Base-by-base conservation (phyloP, 2,113 vertebrate genomes). In the Leptobrachium ailaonicum region DNA sequence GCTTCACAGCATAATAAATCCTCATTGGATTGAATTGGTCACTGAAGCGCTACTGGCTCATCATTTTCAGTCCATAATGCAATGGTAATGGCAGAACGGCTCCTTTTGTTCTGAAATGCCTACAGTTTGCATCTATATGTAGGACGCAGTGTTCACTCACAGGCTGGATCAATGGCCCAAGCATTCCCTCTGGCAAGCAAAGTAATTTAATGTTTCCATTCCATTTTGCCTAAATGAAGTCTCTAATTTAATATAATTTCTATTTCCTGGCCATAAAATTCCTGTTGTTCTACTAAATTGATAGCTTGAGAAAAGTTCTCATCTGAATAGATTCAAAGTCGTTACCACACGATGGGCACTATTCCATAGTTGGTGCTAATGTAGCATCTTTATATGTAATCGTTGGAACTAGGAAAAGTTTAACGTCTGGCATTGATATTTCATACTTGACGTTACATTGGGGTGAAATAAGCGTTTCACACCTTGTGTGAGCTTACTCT, bases 131-230 rank as follows among this genome's bases (percentile, higher is more conserved):
- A 75, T 69, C 64, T 66, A 81, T 74, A 66, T 43, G 58, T 42
- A 50, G 66, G 32, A 63, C 67, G 58, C 47, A 44, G 40, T 44
- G 60, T 66, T 79, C 69, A 66, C 2, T 56, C 69, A 54, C 70
- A 20, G 41, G 66, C n/a, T 50, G 72, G 75, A 62, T 75, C 69
- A 67, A 74, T 44, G 42, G 73, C 11, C 50, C 71, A 62, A 42
- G 14, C 66, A 75, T 74, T 69, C 42, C 79, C 79, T 62, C 50
- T 69, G 69, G 79, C 79, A 75, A 75, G 74, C 43, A 74, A 80
- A 69, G 79, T 81, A 75, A 69, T 81, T 81, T 81, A 81, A 43
- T 64, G 62, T 75, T 75, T 66, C 45, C 71, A 80, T 80, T 80
- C 43, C 73, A 80, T 73, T 67, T 80, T 47, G 50, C 60, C 58